Base-by-base conservation (phyloP, 92 coral and sea anemone genomes). In the Isaurus tuberculatus region DNA sequence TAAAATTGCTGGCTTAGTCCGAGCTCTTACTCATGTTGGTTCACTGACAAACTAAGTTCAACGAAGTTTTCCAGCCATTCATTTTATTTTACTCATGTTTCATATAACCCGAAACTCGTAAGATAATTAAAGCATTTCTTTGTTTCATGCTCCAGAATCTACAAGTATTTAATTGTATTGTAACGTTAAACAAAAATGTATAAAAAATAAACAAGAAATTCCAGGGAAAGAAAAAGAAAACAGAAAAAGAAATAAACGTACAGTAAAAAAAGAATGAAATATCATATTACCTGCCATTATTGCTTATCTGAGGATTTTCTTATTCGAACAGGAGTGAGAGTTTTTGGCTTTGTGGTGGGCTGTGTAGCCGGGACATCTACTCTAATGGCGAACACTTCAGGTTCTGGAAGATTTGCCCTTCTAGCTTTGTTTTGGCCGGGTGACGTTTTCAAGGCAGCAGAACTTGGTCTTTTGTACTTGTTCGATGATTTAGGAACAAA, bases 371-470 rank as follows among this genome's bases (percentile, higher is more conserved):
- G 80, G 49, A 79, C 69, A 29, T 86, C 81, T 22, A 33, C 72
- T 30, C 85, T 65, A 17, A 77, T 69, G 28, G 25, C 28, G 73
- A 90, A 90, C 79, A 79, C 15, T 70, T 84, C 84, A 8, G 91
- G 91, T 53, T 85, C 90, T 4, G 95, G 95, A 8, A 89, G 85
- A 30, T 83, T 65, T 34, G 80, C 90, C 67, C 89, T 83, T 83
- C 94, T 70, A 34, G 22, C 65, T 42, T 79, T 83, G 19, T 10
- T 23, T 33, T 44, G 55, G 44, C 44, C 0, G n/a, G 92, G 92
- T 34, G 90, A 30, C 44, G 86, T 31, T 66, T 89, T 89, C 30
- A 32, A 65, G 64, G 88, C 90, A 66, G 88, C 90, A 46, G 85
- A 67, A 73, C 72, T 73, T 19, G 91, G 90, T 31, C 79, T 88